These are phyloP conservation scores for Pteronura brasiliensis DNA, from an alignment of 2,113 vertebrate species.

Conservation along the genomic window DNA sequence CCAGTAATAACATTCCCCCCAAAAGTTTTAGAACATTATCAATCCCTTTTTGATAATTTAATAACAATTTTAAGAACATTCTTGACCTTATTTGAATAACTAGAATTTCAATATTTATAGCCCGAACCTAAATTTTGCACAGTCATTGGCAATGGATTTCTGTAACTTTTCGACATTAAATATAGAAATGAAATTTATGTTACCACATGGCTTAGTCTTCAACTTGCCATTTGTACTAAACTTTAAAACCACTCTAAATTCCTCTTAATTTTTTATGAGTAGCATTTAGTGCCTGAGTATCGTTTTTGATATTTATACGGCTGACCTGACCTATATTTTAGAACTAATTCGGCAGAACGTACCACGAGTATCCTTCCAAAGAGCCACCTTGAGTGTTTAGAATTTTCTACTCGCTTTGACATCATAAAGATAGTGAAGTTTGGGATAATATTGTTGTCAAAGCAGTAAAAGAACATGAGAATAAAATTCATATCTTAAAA, in stretches of 20 bases:
- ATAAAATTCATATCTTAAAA: conserved; percentile 13
- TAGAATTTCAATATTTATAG: not conserved
- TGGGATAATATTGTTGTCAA: not conserved
- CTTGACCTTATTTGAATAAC: conserved; percentile 32
- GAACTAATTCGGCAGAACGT: not conserved
- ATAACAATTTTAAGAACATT: not conserved
- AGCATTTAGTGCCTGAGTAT: not conserved
- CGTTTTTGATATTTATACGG: not conserved
- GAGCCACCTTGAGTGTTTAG: not conserved
- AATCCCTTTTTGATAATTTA: conserved; percentile 26
- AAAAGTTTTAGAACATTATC: conserved; percentile 12
- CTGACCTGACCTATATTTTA: conserved; percentile 12
- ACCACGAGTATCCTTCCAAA: not conserved
- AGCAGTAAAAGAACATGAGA: not conserved
- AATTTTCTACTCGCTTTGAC: not conserved
- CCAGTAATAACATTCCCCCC: not conserved
- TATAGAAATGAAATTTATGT: conserved; percentile 54
- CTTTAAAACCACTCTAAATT: conserved; percentile 52
- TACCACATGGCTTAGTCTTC: conserved; percentile 28
- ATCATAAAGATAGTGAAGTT: not conserved
- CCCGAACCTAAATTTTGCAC: conserved; percentile 9
- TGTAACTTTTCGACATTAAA: conserved; percentile 45
- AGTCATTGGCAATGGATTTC: conserved; percentile 30
- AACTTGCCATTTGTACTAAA: conserved; percentile 28
- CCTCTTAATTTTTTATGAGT: conserved; percentile 66